Conservation (phyloP, 2,113 vertebrate species). For the Empidonax alnorum region DNA sequence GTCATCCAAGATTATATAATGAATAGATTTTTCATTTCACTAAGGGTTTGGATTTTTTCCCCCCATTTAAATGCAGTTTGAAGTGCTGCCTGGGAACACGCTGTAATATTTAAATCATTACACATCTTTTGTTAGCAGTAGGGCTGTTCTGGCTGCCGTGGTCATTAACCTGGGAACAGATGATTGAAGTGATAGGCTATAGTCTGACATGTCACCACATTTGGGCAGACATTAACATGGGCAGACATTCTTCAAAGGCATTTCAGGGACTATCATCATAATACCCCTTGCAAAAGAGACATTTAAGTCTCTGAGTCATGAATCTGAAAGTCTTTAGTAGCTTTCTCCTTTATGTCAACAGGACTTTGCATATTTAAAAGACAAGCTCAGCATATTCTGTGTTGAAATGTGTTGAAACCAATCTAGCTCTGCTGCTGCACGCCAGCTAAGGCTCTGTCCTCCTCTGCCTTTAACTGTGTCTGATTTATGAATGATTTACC, state of each 20-base stretch:
- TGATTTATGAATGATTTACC: constrained; percentile 26
- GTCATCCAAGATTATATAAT: constrained; percentile 46
- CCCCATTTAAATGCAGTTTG: constrained; percentile 4
- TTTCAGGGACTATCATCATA: not conserved
- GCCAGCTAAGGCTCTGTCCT: not conserved
- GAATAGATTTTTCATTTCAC: constrained; percentile 47
- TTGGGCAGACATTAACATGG: not conserved
- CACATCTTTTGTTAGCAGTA: not conserved
- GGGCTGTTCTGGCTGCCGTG: not conserved
- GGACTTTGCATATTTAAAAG: constrained; percentile 11
- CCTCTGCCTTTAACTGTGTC: not conserved
- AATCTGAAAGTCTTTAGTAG: not conserved
- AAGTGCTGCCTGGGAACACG: constrained; percentile 38
- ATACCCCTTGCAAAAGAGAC: not conserved
- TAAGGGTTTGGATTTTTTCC: not conserved
- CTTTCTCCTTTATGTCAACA: not conserved
- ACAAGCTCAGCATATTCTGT: not conserved
- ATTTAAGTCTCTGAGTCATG: not conserved
- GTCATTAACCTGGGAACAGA: constrained; percentile 23
- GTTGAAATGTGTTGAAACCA: not conserved
- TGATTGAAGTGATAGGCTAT: not conserved
- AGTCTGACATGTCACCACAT: not conserved
- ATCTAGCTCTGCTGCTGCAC: not conserved
- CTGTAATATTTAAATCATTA: constrained; percentile 20
- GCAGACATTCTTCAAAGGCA: not conserved